These are phyloP conservation scores for Lasius platythorax DNA, from an alignment of 2,888 invertebrate genomes.

Conservation along the genomic window DNA sequence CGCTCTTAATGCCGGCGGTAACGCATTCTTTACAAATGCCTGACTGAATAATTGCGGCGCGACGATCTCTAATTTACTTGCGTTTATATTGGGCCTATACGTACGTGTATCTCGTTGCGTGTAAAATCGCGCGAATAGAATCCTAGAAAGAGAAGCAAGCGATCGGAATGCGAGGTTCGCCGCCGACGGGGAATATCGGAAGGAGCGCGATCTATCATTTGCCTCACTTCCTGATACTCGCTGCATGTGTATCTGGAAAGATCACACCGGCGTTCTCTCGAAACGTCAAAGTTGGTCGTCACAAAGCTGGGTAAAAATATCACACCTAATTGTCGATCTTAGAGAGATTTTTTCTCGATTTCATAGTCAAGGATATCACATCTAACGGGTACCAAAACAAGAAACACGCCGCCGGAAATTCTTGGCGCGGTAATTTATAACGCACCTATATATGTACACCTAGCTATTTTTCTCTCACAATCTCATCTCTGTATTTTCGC, in stretches of 20 bases:
- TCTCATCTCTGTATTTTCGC: constrained; percentile 32
- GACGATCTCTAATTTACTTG: constrained; percentile 53
- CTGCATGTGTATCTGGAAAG: not conserved
- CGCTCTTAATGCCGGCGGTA: constrained; percentile 12
- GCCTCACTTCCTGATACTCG: constrained; percentile 16
- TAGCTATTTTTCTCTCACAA: constrained; percentile 31
- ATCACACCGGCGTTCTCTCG: not conserved
- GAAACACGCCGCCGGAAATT: constrained; percentile 8
- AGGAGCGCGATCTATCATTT: constrained; percentile 24
- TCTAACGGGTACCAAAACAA: not conserved
- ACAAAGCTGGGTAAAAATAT: not conserved
- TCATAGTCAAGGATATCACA: not conserved
- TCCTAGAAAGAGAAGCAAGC: constrained; percentile 37
- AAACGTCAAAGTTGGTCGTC: not conserved
- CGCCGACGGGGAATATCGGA: constrained; percentile 30
- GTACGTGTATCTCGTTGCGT: constrained; percentile 40
- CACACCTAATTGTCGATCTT: not conserved
- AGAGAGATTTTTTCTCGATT: not conserved
- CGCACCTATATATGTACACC: not conserved
- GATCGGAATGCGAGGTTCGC: constrained; percentile 33
- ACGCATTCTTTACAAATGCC: constrained; percentile 35
- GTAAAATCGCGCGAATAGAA: constrained; percentile 30
- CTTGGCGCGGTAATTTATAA: constrained; percentile 41
- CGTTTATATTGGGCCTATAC: constrained; percentile 42
- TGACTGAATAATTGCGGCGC: constrained; percentile 45